These are phyloP conservation scores for Rhizoglyphus robini DNA, from an alignment of 1,140 invertebrate genomes.

Conservation along the genomic window DNA sequence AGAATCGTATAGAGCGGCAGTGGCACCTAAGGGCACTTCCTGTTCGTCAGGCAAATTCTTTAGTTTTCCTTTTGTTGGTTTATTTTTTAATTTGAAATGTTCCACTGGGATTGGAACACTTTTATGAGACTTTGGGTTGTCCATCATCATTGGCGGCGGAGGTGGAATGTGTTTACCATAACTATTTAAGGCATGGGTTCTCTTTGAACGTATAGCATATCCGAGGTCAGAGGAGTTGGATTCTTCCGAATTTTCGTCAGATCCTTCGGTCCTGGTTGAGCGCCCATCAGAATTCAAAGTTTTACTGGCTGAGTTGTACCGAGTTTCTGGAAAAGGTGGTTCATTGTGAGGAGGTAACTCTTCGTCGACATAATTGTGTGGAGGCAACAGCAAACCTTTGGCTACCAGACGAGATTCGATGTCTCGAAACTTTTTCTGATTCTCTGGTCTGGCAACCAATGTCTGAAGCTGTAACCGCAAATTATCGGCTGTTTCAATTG, in stretches of 20 bases:
- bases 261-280: slow-evolving; percentile 28
- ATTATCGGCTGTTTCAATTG: slow-evolving; percentile 72
- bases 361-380: not conserved
- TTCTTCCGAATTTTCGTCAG: slow-evolving; percentile 26
- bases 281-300: slow-evolving; percentile 27
- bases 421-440: slow-evolving; percentile 66
- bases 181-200: not conserved
- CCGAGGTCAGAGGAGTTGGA: slow-evolving; percentile 18
- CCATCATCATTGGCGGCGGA: not conserved
- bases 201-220: slow-evolving; percentile 6
- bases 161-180: not conserved
- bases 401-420: slow-evolving; percentile 48
- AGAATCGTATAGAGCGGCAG: slow-evolving; percentile 64
- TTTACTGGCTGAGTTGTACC: slow-evolving; percentile 20
- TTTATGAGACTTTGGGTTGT: not conserved
- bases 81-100: too few species aligned
- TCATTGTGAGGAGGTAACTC: not conserved
- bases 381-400: slow-evolving; percentile 33
- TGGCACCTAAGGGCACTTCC: too few species aligned
- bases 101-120: too few species aligned
- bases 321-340: not conserved
- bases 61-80: not conserved
- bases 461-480: slow-evolving; percentile 64
- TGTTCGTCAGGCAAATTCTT: slow-evolving; percentile 21
- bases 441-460: slow-evolving; percentile 66